Percentiles rank a stretch among this genome's conserved stretches.
Evolutionary conservation across 2,888 invertebrate genomes (phyloP).

Genomic region (Tiliacea citrago): DNA sequence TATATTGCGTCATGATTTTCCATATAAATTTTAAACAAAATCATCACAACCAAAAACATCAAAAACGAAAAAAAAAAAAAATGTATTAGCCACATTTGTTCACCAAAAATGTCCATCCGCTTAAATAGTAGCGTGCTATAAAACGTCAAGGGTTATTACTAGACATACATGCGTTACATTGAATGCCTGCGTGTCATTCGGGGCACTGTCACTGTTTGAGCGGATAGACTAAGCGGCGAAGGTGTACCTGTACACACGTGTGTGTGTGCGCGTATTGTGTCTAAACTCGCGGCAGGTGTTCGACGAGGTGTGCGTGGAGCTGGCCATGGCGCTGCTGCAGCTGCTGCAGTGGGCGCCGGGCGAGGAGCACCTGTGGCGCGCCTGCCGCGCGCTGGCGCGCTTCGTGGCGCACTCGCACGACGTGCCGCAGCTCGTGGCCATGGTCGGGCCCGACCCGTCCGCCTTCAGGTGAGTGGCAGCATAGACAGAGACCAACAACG

Average conservation of each 20-base stretch:
- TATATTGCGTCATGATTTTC: background rate
- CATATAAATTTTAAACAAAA: background rate
- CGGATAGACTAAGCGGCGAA: background rate
- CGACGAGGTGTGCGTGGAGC: constrained; percentile 97
- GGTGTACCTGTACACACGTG: background rate
- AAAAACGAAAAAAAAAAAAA: too few relatives aligned
- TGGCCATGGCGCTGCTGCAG: constrained; percentile 97
- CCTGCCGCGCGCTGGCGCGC: constrained; percentile 94
- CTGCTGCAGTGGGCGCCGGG: constrained; percentile 95
- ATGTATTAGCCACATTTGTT: too few relatives aligned
- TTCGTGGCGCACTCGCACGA: constrained; percentile 95
- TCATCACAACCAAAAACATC: too few relatives aligned
- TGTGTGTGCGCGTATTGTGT: constrained; percentile 25
- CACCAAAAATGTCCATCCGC: background rate
- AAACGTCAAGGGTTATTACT: background rate
- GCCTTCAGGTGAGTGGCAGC: constrained; percentile 91
- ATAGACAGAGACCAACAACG: background rate
- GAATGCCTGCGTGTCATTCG: too few relatives aligned
- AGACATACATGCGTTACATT: background rate
- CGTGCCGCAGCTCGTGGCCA: constrained; percentile 96
- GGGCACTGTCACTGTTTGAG: background rate
- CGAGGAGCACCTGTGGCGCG: constrained; percentile 95
- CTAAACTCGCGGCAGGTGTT: constrained; percentile 92
- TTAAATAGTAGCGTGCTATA: background rate
- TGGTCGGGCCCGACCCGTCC: constrained; percentile 97